Conservation (phyloP, 2,797 vertebrate species). For the Semotilus atromaculatus region DNA sequence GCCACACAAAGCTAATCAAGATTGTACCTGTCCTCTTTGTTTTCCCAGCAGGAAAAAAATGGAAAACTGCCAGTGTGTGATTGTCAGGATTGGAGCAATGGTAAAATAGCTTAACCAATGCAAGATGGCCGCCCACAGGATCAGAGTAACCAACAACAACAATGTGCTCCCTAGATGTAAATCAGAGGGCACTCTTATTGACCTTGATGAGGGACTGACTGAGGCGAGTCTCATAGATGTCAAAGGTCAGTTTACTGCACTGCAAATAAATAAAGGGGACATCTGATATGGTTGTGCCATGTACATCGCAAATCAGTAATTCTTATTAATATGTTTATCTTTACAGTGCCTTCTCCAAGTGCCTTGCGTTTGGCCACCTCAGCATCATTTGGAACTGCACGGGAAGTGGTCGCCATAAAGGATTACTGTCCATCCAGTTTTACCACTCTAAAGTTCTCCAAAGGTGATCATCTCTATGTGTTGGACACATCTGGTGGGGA, state of each 20-base stretch:
- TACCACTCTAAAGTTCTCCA: conserved; percentile 94
- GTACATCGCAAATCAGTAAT: conserved; percentile 54
- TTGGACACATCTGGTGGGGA: conserved; percentile 93
- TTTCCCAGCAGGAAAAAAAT: conserved; percentile 61
- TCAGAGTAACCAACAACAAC: conserved; percentile 88
- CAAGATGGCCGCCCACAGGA: conserved; percentile 93
- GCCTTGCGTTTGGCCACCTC: conserved; percentile 88
- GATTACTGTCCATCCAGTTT: conserved; percentile 96
- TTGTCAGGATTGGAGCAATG: conserved; percentile 50
- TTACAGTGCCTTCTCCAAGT: conserved; percentile 95
- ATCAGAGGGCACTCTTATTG: conserved; percentile 93
- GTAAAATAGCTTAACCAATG: conserved; percentile 50
- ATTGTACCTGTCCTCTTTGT: conserved; percentile 17
- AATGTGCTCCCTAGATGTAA: conserved; percentile 90
- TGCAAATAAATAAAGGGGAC: not conserved
- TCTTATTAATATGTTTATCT: conserved; percentile 20
- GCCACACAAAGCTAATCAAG: conserved; percentile 33
- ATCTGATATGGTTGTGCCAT: conserved; percentile 52
- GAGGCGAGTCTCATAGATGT: conserved; percentile 86
- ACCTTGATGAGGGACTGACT: conserved; percentile 82
- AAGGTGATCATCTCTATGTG: conserved; percentile 93
- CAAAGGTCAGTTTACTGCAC: conserved; percentile 84
- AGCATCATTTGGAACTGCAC: conserved; percentile 84
- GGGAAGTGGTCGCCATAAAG: conserved; percentile 94
- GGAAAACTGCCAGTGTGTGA: conserved; percentile 66